Conservation (phyloP, 2,797 vertebrate genomes). For the Malacoraja senta region DNA sequence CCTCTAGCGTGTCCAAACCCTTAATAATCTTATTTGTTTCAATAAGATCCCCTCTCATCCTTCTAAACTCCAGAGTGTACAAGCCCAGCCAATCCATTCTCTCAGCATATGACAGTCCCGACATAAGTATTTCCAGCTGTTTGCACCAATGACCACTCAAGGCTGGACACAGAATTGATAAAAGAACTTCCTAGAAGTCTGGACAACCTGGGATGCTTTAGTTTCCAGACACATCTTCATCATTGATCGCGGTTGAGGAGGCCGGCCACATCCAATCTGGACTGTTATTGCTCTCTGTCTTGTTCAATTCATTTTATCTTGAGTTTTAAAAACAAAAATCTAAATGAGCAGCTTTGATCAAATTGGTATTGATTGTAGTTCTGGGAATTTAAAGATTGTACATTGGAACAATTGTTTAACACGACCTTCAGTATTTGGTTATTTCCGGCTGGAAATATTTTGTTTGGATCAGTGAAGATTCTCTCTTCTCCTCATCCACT, state of each 20-base stretch:
- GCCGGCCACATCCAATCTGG: background rate
- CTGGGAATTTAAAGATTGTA: background rate
- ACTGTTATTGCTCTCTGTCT: constrained; percentile 29
- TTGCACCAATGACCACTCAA: background rate
- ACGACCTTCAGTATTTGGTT: background rate
- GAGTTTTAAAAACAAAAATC: background rate
- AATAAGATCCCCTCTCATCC: too few species aligned
- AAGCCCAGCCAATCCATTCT: too few species aligned
- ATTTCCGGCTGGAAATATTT: background rate
- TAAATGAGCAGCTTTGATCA: background rate
- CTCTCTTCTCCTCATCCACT: background rate
- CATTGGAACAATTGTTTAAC: background rate
- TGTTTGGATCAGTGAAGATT: background rate
- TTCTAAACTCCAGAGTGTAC: too few species aligned
- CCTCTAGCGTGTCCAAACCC: too few species aligned
- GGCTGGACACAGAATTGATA: background rate
- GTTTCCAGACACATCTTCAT: constrained; percentile 7
- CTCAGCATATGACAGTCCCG: too few species aligned
- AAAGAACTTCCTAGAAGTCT: background rate
- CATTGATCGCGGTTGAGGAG: background rate
- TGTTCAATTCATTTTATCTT: background rate
- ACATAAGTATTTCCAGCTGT: background rate
- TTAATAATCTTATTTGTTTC: too few species aligned
- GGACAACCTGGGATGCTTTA: background rate
- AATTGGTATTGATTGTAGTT: constrained; percentile 13